Evolutionary conservation across 2,888 invertebrate species (phyloP).

Genomic region (Plemyria rubiginata): DNA sequence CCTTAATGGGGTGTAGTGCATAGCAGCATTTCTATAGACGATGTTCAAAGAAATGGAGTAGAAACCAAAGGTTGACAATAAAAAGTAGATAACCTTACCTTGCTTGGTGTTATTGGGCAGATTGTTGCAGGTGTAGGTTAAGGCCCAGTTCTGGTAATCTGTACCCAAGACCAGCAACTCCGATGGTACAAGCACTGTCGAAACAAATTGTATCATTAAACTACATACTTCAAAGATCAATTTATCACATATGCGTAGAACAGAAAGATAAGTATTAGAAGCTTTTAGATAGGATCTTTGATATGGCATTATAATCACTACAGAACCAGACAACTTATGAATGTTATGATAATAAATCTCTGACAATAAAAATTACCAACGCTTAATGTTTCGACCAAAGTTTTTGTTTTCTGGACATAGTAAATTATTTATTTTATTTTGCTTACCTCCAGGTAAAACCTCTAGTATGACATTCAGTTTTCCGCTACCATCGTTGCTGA

Average conservation of each 20-base stretch:
- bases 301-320: no score
- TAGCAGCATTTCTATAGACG: no score
- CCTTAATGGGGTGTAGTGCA: no score
- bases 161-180: conserved; percentile 85
- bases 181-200: conserved; percentile 33
- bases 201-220: not conserved
- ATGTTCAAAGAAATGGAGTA: not conserved
- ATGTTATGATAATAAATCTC: no score
- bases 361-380: no score
- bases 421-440: not conserved
- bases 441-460: conserved; percentile 54
- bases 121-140: conserved; percentile 87
- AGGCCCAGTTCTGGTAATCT: conserved; percentile 86
- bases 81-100: conserved; percentile 60
- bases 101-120: conserved; percentile 67
- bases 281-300: no score
- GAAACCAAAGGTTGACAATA: not conserved
- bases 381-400: no score
- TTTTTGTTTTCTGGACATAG: no score
- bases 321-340: no score
- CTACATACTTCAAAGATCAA: not conserved
- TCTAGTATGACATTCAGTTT: conserved; percentile 62
- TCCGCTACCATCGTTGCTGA: conserved; percentile 57
- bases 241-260: not conserved
- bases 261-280: not conserved